These are phyloP conservation scores for Romanogobio albipinnatus DNA, from an alignment of 2,113 vertebrate species.

Conservation along the genomic window DNA sequence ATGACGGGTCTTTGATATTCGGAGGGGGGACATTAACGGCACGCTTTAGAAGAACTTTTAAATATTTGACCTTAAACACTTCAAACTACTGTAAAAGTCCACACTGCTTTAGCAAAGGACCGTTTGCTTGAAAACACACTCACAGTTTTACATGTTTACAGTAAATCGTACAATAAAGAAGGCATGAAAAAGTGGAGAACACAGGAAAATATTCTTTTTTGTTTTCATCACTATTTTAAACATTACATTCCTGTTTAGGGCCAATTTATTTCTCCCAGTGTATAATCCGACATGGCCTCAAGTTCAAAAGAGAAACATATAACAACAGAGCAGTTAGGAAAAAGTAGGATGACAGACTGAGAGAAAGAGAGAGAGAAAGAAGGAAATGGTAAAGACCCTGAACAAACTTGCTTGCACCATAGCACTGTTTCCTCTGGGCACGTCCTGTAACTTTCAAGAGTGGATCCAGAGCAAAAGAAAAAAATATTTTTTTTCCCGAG, in stretches of 20 bases:
- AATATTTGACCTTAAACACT: constrained; percentile 45
- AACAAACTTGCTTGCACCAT: constrained; percentile 26
- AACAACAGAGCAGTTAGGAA: constrained; percentile 13
- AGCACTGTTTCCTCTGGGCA: constrained; percentile 16
- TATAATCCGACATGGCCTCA: background rate
- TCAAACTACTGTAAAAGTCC: constrained; percentile 31
- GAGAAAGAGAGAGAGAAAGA: background rate
- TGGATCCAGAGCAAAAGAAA: constrained; percentile 17
- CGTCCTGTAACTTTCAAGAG: background rate
- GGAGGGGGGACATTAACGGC: background rate
- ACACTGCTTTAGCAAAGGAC: constrained; percentile 29
- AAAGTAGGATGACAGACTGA: constrained; percentile 15
- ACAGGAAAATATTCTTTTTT: constrained; percentile 15
- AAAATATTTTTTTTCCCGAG: background rate
- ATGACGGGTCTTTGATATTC: constrained; percentile 30
- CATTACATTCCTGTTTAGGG: constrained; percentile 33
- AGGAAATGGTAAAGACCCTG: constrained; percentile 24
- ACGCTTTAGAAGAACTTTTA: constrained; percentile 44
- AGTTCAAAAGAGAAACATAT: constrained; percentile 25
- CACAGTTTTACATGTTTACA: constrained; percentile 49
- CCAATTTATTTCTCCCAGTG: constrained; percentile 9
- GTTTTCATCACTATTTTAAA: constrained; percentile 32
- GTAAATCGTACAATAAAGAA: constrained; percentile 45
- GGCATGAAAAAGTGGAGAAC: constrained; percentile 40
- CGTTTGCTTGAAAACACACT: constrained; percentile 45